phyloP scores from a whole-genome alignment of 2,888 invertebrate genomes.

The Acleris laterana region DNA sequence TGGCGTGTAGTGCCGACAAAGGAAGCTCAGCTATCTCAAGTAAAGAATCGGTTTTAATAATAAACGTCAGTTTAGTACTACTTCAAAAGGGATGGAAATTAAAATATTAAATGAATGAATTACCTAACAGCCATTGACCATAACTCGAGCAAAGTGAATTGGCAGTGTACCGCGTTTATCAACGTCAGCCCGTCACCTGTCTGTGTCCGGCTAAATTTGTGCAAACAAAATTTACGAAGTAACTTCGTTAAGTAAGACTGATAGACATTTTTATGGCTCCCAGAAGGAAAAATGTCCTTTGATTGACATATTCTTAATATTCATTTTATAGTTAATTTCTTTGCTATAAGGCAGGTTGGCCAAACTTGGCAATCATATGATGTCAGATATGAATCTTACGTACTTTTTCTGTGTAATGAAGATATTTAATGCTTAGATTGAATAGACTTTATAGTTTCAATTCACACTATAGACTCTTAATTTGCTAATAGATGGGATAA shows the following conservation, averaged over 20 bases:
- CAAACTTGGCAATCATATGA: not conserved
- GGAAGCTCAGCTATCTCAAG: slow-evolving; percentile 28
- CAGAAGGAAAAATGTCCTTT: slow-evolving; percentile 49
- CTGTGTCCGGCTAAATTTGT: slow-evolving; percentile 47
- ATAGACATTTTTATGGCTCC: slow-evolving; percentile 60
- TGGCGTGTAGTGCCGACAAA: slow-evolving; percentile 52
- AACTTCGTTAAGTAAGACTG: slow-evolving; percentile 69
- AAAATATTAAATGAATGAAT: slow-evolving; percentile 6
- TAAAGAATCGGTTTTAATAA: not conserved
- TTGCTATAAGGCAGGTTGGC: slow-evolving; percentile 2
- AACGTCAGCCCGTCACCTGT: slow-evolving; percentile 63
- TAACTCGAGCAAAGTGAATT: slow-evolving; percentile 45
- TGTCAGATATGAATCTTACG: no score
- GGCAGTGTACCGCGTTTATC: slow-evolving; percentile 52
- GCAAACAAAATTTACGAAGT: slow-evolving; percentile 59
- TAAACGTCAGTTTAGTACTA: slow-evolving; percentile 2
- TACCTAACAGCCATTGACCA: slow-evolving; percentile 23
- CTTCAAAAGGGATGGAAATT: not conserved
- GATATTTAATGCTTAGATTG: no score
- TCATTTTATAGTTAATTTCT: slow-evolving; percentile 24
- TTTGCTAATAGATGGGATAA: no score
- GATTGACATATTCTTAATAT: slow-evolving; percentile 51
- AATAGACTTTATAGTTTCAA: no score
- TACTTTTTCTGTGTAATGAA: no score
- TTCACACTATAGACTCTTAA: no score